Conservation (phyloP, 2,888 invertebrate species). For the Cataglyphis albicans region DNA sequence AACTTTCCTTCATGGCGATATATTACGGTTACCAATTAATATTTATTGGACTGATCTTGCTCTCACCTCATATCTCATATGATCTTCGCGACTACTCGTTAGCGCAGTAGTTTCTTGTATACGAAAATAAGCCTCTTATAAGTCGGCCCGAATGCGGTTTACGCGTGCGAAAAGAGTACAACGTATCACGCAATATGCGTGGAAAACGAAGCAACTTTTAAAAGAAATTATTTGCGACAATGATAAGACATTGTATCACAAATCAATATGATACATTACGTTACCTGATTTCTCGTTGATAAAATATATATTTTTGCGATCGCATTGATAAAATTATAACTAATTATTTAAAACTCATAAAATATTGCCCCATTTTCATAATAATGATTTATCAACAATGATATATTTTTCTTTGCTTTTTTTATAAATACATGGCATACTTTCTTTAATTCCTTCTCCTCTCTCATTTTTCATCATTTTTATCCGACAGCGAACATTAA, state of each 20-base stretch:
- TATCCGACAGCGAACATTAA: conserved; percentile 6
- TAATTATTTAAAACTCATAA: not conserved
- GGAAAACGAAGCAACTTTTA: conserved; percentile 6
- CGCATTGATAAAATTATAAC: not conserved
- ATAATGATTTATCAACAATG: not conserved
- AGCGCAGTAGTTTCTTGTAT: not conserved
- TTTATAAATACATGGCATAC: not conserved
- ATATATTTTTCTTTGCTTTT: not conserved
- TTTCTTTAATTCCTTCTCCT: not conserved
- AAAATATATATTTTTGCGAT: not conserved
- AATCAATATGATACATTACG: not conserved
- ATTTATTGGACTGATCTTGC: conserved; percentile 11
- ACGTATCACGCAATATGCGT: not conserved
- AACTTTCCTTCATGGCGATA: conserved; percentile 12
- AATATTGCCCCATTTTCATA: not conserved
- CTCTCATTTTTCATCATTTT: not conserved
- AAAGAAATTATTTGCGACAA: not conserved
- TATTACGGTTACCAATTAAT: conserved; percentile 10
- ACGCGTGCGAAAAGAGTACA: not conserved
- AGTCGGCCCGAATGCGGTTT: not conserved
- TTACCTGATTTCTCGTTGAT: not conserved
- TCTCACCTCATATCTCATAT: conserved; percentile 20
- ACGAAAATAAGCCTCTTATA: not conserved
- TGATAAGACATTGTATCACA: not conserved
- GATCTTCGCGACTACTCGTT: conserved; percentile 14